Conservation (phyloP, 2,888 invertebrate species). For the Andrena hattorfiana region DNA sequence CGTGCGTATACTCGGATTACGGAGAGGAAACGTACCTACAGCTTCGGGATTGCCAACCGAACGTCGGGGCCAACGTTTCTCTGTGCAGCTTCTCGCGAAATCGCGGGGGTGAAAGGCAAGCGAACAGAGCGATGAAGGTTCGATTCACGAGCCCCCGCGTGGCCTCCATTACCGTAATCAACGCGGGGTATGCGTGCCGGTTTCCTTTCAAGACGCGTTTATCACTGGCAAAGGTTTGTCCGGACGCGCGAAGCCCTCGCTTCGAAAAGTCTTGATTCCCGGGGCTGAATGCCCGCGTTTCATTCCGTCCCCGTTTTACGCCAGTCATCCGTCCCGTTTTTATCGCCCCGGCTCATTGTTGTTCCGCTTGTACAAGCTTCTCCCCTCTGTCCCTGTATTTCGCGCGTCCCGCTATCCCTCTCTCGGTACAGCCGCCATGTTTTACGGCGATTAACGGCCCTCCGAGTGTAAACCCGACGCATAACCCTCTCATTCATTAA, state of each 20-base stretch:
- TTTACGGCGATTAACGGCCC: slow-evolving; percentile 50
- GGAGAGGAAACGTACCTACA: too few relatives aligned
- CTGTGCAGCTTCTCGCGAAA: neutral
- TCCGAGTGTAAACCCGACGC: slow-evolving; percentile 20
- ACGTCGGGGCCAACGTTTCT: neutral
- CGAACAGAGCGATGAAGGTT: slow-evolving; percentile 29
- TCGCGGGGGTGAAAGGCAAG: neutral
- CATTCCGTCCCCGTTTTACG: slow-evolving; percentile 55
- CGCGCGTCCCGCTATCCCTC: slow-evolving; percentile 9
- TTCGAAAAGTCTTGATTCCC: slow-evolving; percentile 52
- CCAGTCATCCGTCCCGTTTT: slow-evolving; percentile 39
- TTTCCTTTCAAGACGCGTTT: slow-evolving; percentile 51
- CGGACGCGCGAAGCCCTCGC: slow-evolving; percentile 41
- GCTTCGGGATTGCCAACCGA: neutral
- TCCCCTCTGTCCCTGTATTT: neutral
- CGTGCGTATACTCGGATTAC: too few relatives aligned
- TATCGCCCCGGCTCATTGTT: slow-evolving; percentile 42
- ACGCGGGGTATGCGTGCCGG: neutral
- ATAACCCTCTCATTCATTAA: slow-evolving; percentile 47
- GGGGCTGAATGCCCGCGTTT: slow-evolving; percentile 37
- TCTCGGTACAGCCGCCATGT: slow-evolving; percentile 8
- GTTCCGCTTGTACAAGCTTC: neutral
- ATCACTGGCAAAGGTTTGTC: slow-evolving; percentile 42
- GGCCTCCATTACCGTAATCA: slow-evolving; percentile 52
- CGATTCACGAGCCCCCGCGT: slow-evolving; percentile 10